Conservation (phyloP, 2,797 vertebrate species). For the Varecia variegata region DNA sequence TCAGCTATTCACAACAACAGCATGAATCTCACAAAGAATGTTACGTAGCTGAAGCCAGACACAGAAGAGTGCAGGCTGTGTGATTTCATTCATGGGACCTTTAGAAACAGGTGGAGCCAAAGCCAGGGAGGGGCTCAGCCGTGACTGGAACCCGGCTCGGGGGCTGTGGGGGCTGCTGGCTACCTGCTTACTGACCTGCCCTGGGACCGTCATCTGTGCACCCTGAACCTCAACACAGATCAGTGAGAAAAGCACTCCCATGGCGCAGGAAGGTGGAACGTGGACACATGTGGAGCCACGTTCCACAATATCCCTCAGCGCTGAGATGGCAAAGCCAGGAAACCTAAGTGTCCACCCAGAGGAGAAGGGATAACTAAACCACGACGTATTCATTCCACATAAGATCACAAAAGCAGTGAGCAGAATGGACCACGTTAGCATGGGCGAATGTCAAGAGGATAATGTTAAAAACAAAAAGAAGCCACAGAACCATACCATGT, state of each 20-base stretch:
- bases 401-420: not conserved
- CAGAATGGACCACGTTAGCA: not conserved
- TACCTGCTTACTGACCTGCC: not conserved
- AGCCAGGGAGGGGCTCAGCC: not conserved
- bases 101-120: not conserved
- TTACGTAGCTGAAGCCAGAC: not conserved
- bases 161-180: not conserved
- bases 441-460: not conserved
- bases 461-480: not conserved
- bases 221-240: not conserved
- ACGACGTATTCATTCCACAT: not conserved
- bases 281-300: not conserved
- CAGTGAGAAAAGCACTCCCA: not conserved
- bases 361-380: not conserved
- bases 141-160: not conserved
- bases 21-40: not conserved
- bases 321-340: not conserved
- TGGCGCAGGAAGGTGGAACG: not conserved
- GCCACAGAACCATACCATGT: not conserved
- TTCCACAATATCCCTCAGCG: not conserved
- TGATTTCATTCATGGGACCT: not conserved
- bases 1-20: not conserved
- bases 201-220: not conserved
- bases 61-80: not conserved
- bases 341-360: not conserved